phyloP scores from a whole-genome alignment of 2,113 vertebrate genomes.

The Spheniscus mendiculus region DNA sequence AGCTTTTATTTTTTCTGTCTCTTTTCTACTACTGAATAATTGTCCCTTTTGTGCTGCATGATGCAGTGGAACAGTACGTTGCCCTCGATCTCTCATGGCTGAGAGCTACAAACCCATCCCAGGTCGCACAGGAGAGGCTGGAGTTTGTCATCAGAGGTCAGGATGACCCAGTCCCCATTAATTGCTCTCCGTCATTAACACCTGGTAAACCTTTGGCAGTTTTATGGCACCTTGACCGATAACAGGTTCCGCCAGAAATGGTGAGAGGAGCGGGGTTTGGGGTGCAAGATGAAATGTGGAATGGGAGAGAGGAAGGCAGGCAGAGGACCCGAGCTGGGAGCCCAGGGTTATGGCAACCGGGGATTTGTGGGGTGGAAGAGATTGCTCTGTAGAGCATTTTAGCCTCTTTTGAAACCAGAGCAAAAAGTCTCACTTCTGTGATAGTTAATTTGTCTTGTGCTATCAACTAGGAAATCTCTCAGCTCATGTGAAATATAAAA shows the following conservation, averaged over 20 bases:
- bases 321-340: background rate
- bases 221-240: background rate
- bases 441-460: background rate
- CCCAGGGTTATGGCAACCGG: background rate
- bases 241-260: background rate
- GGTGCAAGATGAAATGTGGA: background rate
- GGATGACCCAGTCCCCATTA: background rate
- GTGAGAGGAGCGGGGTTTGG: background rate
- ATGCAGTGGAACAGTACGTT: conserved; percentile 15
- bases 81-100: background rate
- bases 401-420: background rate
- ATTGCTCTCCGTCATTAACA: background rate
- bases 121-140: background rate
- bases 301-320: background rate
- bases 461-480: background rate
- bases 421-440: background rate
- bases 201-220: background rate
- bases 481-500: background rate
- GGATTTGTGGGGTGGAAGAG: background rate
- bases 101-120: background rate
- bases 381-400: background rate
- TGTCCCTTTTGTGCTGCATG: background rate
- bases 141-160: background rate
- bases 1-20: background rate
- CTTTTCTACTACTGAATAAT: background rate